A percentile compares a stretch with the other conserved stretches of the same genome.
Evolutionary conservation across 1,140 invertebrate species (phyloP).

Genomic region (Drepana arcuata): DNA sequence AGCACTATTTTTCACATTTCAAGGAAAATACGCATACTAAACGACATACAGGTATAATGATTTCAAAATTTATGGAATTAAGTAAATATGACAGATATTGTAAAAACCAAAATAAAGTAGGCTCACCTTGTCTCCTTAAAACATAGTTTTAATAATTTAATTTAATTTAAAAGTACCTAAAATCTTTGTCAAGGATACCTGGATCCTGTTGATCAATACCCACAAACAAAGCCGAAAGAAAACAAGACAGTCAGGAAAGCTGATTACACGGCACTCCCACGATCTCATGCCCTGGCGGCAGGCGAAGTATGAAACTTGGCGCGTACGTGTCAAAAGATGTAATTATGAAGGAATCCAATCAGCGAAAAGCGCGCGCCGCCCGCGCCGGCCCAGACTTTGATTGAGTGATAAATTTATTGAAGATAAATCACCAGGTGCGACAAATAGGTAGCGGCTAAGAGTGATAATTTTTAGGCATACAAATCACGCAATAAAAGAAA

Average conservation of each 20-base stretch:
- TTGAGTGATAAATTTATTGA: slow-evolving; percentile 69
- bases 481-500: no score
- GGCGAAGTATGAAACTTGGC: slow-evolving; percentile 65
- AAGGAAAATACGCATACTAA: background rate
- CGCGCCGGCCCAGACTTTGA: slow-evolving; percentile 57
- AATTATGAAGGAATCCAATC: slow-evolving; percentile 72
- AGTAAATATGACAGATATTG: background rate
- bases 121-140: no score
- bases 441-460: slow-evolving; percentile 55
- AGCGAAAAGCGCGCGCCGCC: slow-evolving; percentile 31
- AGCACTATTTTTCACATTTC: background rate
- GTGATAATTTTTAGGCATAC: no score
- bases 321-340: slow-evolving; percentile 70
- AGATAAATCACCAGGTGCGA: slow-evolving; percentile 65
- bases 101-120: background rate
- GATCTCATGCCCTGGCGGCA: slow-evolving; percentile 57
- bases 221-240: slow-evolving; percentile 15
- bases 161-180: background rate
- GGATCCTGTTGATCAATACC: slow-evolving; percentile 18
- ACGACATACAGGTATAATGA: background rate
- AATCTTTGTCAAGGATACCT: no score
- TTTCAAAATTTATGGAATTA: background rate
- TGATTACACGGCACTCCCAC: slow-evolving; percentile 68
- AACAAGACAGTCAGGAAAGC: slow-evolving; percentile 64
- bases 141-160: background rate